phyloP scores from a whole-genome alignment of 2,888 invertebrate genomes.

The Drosophila prolongata region DNA sequence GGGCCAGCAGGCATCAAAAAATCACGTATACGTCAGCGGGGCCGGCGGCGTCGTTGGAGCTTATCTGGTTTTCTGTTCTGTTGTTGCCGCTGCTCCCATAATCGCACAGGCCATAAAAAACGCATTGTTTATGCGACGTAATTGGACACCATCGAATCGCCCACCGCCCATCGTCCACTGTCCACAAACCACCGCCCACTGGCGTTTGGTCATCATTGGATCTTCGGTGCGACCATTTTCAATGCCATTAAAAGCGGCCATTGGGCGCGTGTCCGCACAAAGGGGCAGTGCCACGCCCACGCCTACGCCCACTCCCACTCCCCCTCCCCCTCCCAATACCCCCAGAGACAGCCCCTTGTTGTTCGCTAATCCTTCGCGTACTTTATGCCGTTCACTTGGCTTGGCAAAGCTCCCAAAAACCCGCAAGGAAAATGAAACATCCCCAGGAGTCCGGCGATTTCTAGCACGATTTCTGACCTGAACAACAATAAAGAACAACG shows the following conservation, averaged over 20 bases:
- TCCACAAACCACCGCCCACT: neutral
- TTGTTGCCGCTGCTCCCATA: conserved; percentile 56
- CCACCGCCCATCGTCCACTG: conserved; percentile 4
- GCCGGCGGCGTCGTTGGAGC: conserved; percentile 56
- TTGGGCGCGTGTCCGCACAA: conserved; percentile 65
- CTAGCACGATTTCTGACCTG: conserved; percentile 15
- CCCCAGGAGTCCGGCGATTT: conserved; percentile 48
- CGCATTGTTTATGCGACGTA: conserved; percentile 79
- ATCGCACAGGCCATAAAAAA: conserved; percentile 75
- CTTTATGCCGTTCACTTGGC: conserved; percentile 62
- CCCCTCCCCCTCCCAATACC: too few relatives aligned
- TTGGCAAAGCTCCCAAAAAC: conserved; percentile 39
- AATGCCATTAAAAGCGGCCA: conserved; percentile 75
- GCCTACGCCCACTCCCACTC: too few relatives aligned
- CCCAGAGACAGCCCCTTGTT: conserved; percentile 48
- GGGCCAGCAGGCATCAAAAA: conserved; percentile 54
- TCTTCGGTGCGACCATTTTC: conserved; percentile 62
- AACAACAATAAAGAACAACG: conserved; percentile 8
- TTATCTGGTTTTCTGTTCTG: conserved; percentile 61
- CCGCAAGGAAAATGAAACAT: conserved; percentile 40
- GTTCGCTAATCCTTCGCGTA: conserved; percentile 75
- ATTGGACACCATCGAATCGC: conserved; percentile 67
- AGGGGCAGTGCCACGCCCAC: conserved; percentile 20
- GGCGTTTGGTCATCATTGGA: conserved; percentile 52
- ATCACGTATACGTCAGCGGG: conserved; percentile 71